phyloP scores from a whole-genome alignment of 1,140 invertebrate species.

The Phymorhynchus buccinoides region DNA sequence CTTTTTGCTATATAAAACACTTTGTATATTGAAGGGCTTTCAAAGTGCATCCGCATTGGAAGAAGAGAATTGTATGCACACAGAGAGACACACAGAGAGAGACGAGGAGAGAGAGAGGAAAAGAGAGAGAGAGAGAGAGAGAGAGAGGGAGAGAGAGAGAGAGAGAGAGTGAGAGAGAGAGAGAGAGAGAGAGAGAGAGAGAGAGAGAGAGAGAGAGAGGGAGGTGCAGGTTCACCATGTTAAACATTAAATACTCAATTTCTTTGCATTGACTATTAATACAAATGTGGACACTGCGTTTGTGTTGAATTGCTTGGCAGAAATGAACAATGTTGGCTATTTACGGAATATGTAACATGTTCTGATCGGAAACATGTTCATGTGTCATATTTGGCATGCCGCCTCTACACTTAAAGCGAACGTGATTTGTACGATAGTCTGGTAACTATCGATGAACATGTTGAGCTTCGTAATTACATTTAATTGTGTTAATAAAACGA shows the following conservation, averaged over 20 bases:
- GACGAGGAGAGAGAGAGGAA: neutral
- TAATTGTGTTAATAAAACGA: too few species aligned
- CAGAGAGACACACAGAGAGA: neutral
- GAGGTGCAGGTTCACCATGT: too few species aligned
- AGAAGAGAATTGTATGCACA: neutral
- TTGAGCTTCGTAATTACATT: too few species aligned
- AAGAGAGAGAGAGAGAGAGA: neutral
- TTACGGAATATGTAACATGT: neutral
- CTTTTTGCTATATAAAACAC: neutral
- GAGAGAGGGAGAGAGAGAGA: too few species aligned
- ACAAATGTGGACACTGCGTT: neutral
- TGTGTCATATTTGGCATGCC: too few species aligned
- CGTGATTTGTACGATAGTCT: too few species aligned
- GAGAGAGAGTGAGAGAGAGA: neutral
- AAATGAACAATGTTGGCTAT: neutral
- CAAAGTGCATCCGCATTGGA: neutral
- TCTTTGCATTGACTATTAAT: neutral
- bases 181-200: neutral
- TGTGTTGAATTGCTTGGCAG: neutral
- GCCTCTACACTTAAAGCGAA: too few species aligned
- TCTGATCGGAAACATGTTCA: neutral
- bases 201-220: slow-evolving; percentile 1
- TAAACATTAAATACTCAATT: too few species aligned
- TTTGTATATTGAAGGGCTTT: neutral
- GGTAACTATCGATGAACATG: too few species aligned